Evolutionary conservation across 2,888 invertebrate species (phyloP).

Genomic region (Volucella inanis): DNA sequence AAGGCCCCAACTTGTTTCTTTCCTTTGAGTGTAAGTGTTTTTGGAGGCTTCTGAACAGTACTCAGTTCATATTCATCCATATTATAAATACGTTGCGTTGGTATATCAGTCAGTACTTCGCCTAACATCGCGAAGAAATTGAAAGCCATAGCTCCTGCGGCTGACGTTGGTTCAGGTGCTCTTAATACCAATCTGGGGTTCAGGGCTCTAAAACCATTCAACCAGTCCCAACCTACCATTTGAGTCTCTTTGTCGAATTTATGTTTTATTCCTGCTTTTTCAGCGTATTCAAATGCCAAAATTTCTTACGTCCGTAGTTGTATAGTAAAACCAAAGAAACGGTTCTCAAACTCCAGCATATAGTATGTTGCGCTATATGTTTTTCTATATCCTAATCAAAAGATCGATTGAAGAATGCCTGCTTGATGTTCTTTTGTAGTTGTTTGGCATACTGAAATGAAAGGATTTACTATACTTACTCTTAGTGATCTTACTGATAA

Average conservation of each 20-base stretch:
- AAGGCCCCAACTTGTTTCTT: constrained; percentile 35
- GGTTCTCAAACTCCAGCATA: too few species aligned
- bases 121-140: constrained; percentile 13
- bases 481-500: too few species aligned
- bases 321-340: too few species aligned
- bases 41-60: constrained; percentile 25
- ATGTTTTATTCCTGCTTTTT: constrained; percentile 10
- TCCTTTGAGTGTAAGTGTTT: constrained; percentile 25
- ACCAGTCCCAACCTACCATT: neutral
- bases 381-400: too few species aligned
- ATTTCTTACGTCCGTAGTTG: constrained; percentile 1
- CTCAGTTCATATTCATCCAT: constrained; percentile 2
- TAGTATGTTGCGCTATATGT: too few species aligned
- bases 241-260: constrained; percentile 10
- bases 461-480: too few species aligned
- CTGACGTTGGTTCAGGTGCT: constrained; percentile 10
- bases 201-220: neutral
- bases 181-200: neutral
- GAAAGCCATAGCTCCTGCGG: constrained; percentile 21
- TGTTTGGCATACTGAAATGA: too few species aligned
- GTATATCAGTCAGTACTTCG: neutral
- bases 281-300: constrained; percentile 16
- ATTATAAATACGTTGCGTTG: too few species aligned
- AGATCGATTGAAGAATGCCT: too few species aligned
- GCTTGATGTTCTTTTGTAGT: too few species aligned